Conservation (phyloP, 2,113 vertebrate genomes). For the Saguinus imperator region DNA sequence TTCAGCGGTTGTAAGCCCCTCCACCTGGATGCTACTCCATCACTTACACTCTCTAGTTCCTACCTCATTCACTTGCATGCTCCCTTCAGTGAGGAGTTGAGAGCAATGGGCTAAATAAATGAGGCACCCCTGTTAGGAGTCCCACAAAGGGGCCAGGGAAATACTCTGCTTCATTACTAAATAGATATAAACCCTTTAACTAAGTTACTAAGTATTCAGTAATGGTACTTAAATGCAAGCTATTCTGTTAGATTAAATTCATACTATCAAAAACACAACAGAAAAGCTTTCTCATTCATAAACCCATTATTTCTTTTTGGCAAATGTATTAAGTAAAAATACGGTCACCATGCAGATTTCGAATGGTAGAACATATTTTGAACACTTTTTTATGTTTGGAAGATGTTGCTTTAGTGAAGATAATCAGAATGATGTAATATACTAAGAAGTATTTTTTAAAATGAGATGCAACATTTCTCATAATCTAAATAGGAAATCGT, state of each 20-base stretch:
- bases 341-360: not conserved
- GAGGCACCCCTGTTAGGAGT: not conserved
- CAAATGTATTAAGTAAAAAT: constrained; percentile 37
- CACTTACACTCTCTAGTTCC: too few relatives aligned
- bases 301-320: constrained; percentile 1
- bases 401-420: not conserved
- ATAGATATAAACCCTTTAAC: not conserved
- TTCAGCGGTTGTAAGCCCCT: too few relatives aligned
- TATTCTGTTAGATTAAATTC: constrained; percentile 9
- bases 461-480: not conserved
- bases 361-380: not conserved
- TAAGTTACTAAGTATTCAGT: not conserved
- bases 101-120: not conserved
- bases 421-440: not conserved
- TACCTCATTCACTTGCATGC: too few relatives aligned
- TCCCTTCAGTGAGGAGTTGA: too few relatives aligned
- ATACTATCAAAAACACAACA: constrained; percentile 11
- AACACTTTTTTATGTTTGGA: not conserved
- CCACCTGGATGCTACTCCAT: too few relatives aligned
- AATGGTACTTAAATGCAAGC: constrained; percentile 19
- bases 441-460: not conserved
- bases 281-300: not conserved
- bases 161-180: not conserved
- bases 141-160: not conserved
- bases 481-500: not conserved